A percentile compares a stretch with the other conserved stretches of the same genome.
Evolutionary conservation across 2,888 invertebrate genomes (phyloP).

Genomic region (Hypomecis atomaria): DNA sequence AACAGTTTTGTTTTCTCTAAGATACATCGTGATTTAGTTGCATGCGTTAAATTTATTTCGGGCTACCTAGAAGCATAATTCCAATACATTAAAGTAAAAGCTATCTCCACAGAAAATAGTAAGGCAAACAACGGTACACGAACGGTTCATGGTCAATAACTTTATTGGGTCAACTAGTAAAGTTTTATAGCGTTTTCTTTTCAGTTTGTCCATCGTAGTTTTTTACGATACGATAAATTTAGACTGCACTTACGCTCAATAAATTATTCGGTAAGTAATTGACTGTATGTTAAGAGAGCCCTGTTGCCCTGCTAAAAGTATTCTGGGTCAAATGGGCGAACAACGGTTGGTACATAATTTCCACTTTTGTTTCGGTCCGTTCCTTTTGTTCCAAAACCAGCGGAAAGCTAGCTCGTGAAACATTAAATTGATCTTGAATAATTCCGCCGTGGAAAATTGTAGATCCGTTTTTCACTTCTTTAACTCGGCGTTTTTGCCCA

Average conservation of each 20-base stretch:
- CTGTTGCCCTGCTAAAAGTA: conserved; percentile 33
- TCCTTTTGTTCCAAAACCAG: conserved; percentile 51
- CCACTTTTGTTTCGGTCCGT: conserved; percentile 43
- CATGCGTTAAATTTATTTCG: no score
- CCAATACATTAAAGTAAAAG: not conserved
- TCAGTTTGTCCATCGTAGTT: conserved; percentile 38
- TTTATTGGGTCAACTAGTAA: conserved; percentile 37
- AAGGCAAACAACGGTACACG: conserved; percentile 29
- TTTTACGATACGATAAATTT: conserved; percentile 42
- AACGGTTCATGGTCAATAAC: conserved; percentile 37
- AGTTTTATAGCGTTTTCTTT: conserved; percentile 41
- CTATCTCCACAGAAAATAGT: conserved; percentile 4
- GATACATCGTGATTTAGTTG: no score
- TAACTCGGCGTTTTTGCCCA: conserved; percentile 71
- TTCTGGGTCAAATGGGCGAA: conserved; percentile 28
- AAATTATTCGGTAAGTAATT: conserved; percentile 44
- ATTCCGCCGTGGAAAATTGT: conserved; percentile 66
- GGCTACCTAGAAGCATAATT: not conserved
- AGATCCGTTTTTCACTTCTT: conserved; percentile 74
- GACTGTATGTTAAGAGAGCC: conserved; percentile 29
- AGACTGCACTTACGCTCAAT: conserved; percentile 41
- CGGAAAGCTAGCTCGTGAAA: conserved; percentile 61
- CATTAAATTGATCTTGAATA: conserved; percentile 73
- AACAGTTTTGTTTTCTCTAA: no score
- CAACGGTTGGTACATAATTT: conserved; percentile 35